phyloP scores from a whole-genome alignment of 2,888 invertebrate genomes.

The Xestia rhomboidea region DNA sequence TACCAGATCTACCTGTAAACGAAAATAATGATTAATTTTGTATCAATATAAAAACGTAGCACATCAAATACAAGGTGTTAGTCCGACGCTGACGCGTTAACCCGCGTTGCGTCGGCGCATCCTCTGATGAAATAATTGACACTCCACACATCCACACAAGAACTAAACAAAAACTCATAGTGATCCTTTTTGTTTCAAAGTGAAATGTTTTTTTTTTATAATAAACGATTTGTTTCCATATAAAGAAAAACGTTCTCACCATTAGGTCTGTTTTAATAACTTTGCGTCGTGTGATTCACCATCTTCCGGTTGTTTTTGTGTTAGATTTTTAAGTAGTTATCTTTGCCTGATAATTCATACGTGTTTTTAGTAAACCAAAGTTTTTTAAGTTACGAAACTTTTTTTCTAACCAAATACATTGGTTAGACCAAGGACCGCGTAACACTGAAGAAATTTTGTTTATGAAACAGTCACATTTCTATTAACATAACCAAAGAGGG shows the following conservation, averaged over 20 bases:
- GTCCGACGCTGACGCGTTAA: slow-evolving; percentile 56
- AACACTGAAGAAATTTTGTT: background rate
- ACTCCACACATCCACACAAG: slow-evolving; percentile 74
- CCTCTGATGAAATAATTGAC: slow-evolving; percentile 87
- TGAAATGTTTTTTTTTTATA: slow-evolving; percentile 62
- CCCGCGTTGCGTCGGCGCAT: slow-evolving; percentile 75
- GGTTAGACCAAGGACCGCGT: background rate
- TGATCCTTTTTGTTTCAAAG: slow-evolving; percentile 69
- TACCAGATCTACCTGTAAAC: background rate
- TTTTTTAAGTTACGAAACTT: background rate
- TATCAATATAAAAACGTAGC: slow-evolving; percentile 25
- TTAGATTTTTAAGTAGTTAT: background rate
- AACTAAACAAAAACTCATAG: slow-evolving; percentile 75
- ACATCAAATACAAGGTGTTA: slow-evolving; percentile 58
- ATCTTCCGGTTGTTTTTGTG: slow-evolving; percentile 52
- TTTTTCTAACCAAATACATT: background rate
- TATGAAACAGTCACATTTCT: background rate
- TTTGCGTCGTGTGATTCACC: slow-evolving; percentile 40
- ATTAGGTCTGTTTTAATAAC: slow-evolving; percentile 52
- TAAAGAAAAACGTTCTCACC: slow-evolving; percentile 75
- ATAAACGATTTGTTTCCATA: slow-evolving; percentile 74
- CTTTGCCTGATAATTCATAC: slow-evolving; percentile 13
- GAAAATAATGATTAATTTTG: background rate
- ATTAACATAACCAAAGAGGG: background rate
- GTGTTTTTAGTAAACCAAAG: background rate